Evolutionary conservation across 2,113 vertebrate species (phyloP), one percentile per base, ranked within the genome.

Genomic region (Cephalopholis sonnerati): DNA sequence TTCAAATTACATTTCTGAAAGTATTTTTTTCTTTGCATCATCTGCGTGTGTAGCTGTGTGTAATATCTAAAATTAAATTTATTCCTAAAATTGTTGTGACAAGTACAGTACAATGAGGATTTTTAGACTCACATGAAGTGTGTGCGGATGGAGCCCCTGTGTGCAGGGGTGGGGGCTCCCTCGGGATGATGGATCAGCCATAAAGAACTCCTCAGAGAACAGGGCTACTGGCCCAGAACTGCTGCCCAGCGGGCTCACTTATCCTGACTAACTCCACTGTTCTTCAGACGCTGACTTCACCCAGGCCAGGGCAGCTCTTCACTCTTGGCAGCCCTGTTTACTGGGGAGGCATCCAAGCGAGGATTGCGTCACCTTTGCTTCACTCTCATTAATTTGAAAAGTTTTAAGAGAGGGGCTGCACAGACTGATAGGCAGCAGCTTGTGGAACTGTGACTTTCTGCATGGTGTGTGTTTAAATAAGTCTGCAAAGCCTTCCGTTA

Each of bases 291-390:
- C 82, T 91, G 91, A 87, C 90, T 87, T 90, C 89, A 88, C 74
- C 61, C 65, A 69, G 32, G 72, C 75, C 79, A 72, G 62, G 62
- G 64, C 78, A 59, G 83, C 73, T 81, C 59, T 81, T 75, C 48
- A 51, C 36, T 89, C 82, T 91, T 88, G 90, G 87, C 91, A 88
- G 73, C 75, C 7, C 32, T 64, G 76, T 77, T 85, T 84, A 75
- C 72, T 84, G 70, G 82, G 71, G 70, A 85, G 75, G 74, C 62
- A 87, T 92, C 89, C 86, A 88, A 89, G 82, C 82, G 77, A 3
- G 11, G 76, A 88, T 93, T 92, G 83, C 87, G 58, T 92, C 91
- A 92, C 86, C 86, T 91, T 84, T 90, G 85, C 87, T 91, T 88
- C 63, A 81, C 58, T 89, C 79, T 91, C 80, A 91, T 90, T 87